These are phyloP conservation scores for Phalera bucephala DNA, from an alignment of 2,888 invertebrate species.

Conservation along the genomic window DNA sequence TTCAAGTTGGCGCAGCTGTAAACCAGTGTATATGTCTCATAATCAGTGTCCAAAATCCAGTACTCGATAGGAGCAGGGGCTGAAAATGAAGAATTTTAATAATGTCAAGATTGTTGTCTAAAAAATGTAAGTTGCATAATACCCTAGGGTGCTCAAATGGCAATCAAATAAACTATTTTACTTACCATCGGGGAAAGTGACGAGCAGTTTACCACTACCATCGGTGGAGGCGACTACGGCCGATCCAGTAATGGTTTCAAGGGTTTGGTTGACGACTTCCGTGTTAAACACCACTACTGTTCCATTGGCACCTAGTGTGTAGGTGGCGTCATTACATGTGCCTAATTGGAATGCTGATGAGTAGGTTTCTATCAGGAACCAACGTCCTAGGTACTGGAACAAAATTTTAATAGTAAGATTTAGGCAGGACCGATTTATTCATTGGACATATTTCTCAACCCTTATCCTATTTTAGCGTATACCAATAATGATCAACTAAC, in stretches of 20 bases:
- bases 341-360: conserved; percentile 41
- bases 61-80: conserved; percentile 31
- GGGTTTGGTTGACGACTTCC: conserved; percentile 63
- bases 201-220: conserved; percentile 78
- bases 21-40: conserved; percentile 81
- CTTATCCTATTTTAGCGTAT: too few species aligned
- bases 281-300: conserved; percentile 48
- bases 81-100: too few species aligned
- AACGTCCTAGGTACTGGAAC: conserved; percentile 40
- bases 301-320: conserved; percentile 54
- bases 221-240: conserved; percentile 64
- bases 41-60: conserved; percentile 77
- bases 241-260: conserved; percentile 75
- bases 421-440: too few species aligned
- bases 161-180: conserved; percentile 34
- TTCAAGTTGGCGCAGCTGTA: conserved; percentile 82
- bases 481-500: too few species aligned
- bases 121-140: too few species aligned
- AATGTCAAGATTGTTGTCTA: too few species aligned
- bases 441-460: too few species aligned
- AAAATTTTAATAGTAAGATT: conserved; percentile 3
- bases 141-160: conserved; percentile 1
- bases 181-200: conserved; percentile 57
- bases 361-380: conserved; percentile 43
- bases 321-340: conserved; percentile 56